Conservation (phyloP, 2,797 vertebrate genomes). For the Poeciliopsis gracilis region DNA sequence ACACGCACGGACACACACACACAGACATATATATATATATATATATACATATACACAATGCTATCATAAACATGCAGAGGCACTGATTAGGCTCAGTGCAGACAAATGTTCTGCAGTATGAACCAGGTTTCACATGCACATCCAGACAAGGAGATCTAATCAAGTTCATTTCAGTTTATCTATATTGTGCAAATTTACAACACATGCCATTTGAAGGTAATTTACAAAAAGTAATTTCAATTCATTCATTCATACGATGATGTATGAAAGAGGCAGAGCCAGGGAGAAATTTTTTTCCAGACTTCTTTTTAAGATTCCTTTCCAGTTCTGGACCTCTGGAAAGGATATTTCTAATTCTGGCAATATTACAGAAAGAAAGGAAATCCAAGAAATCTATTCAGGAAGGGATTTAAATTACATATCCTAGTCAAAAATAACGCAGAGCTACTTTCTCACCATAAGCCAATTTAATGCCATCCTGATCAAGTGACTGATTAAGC, state of each 20-base stretch:
- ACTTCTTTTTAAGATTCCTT: too few relatives aligned
- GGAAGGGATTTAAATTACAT: too few relatives aligned
- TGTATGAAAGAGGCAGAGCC: too few relatives aligned
- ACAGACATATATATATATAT: constrained; percentile 29
- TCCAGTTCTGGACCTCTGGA: too few relatives aligned
- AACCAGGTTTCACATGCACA: constrained; percentile 46
- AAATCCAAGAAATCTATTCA: too few relatives aligned
- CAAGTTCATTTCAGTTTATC: constrained; percentile 3
- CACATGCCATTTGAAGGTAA: neutral
- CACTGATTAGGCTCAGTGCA: constrained; percentile 61
- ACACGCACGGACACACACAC: constrained; percentile 37
- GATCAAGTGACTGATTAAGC: too few relatives aligned
- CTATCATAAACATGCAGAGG: constrained; percentile 63
- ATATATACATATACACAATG: constrained; percentile 27
- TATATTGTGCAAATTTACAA: neutral
- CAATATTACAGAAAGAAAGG: too few relatives aligned
- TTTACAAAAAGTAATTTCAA: neutral
- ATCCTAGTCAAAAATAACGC: too few relatives aligned
- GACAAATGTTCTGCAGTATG: constrained; percentile 33
- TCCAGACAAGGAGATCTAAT: constrained; percentile 24
- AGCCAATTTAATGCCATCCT: too few relatives aligned
- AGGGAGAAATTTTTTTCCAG: too few relatives aligned
- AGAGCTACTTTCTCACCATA: too few relatives aligned
- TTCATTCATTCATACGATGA: neutral
- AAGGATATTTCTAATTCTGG: too few relatives aligned